Evolutionary conservation across 2,797 vertebrate genomes (phyloP), one percentile per base, ranked within the genome.

Genomic region (Lemur catta): DNA sequence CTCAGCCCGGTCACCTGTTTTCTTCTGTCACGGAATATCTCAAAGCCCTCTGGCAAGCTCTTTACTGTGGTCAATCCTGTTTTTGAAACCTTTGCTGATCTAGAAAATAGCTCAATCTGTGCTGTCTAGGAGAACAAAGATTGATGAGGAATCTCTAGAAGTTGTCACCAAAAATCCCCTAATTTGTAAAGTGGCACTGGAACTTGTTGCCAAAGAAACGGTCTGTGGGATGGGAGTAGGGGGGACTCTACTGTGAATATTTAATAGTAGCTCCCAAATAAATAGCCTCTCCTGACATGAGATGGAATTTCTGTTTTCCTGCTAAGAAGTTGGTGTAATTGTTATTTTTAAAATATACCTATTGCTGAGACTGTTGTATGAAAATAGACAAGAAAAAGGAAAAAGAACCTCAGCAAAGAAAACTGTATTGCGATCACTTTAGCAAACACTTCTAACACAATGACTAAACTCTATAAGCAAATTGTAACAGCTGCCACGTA

Each of bases 41-140:
- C 80, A 48, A 59, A 94, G 65, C n/a, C 28, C 78, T 84, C 79
- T 93, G 78, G 35, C 55, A 95, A 79, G 43, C n/a, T 91, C 72
- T 59, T 94, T 80, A 4, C 85, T 72, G 26, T 41, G 61, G 41
- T 24, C 84, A 93, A 5, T 87, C 15, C 46, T 87, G 41, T 52
- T 84, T 96, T 17, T 61, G 67, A 96, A 94, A 84, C 48, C 76
- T 95, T 43, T n/a, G 75, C 80, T 74, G 61, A 81, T 67, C 20
- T 38, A 74, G 67, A 90, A 90, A 97, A 94, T 41, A 94, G 81
- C 26, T 55, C 86, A 96, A 85, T 76, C 30, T 86, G 33, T 76
- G n/a, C 61, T 87, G 3, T 71, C 30, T 14, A 50, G 57, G 43
- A 86, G 86, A 86, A 93, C 26, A 63, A 88, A 96, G 84, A 86